Conservation (phyloP, 1,140 invertebrate species). For the Anastatus disparis region DNA sequence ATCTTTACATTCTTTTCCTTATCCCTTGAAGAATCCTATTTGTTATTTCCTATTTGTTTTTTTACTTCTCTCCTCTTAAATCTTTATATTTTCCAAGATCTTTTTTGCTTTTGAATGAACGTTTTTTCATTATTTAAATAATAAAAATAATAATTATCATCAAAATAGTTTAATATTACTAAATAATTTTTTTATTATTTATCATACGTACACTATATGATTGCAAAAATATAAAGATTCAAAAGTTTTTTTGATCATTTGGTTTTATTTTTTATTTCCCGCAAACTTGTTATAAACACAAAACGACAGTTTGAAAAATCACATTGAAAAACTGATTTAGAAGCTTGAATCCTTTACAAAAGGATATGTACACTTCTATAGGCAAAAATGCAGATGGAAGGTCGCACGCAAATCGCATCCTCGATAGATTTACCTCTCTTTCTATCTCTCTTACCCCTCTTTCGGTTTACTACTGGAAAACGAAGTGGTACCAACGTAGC, state of each 20-base stretch:
- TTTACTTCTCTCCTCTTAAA: not conserved
- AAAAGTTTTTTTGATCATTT: too few species aligned
- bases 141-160: too few species aligned
- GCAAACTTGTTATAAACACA: too few species aligned
- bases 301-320: not conserved
- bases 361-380: not conserved
- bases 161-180: too few species aligned
- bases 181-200: too few species aligned
- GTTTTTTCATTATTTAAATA: too few species aligned
- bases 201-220: too few species aligned
- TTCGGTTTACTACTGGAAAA: too few species aligned
- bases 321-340: not conserved
- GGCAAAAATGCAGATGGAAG: not conserved
- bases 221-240: too few species aligned
- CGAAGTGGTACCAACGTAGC: constrained; percentile 43
- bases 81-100: not conserved
- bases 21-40: too few species aligned
- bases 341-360: not conserved
- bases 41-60: not conserved
- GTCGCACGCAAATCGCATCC: constrained; percentile 13
- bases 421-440: constrained; percentile 16
- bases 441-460: too few species aligned
- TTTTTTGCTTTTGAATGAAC: constrained; percentile 13
- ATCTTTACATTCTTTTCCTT: constrained; percentile 2
- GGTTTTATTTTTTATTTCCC: not conserved